phyloP scores from a whole-genome alignment of 2,888 invertebrate species.

The Metacarcinus magister region DNA sequence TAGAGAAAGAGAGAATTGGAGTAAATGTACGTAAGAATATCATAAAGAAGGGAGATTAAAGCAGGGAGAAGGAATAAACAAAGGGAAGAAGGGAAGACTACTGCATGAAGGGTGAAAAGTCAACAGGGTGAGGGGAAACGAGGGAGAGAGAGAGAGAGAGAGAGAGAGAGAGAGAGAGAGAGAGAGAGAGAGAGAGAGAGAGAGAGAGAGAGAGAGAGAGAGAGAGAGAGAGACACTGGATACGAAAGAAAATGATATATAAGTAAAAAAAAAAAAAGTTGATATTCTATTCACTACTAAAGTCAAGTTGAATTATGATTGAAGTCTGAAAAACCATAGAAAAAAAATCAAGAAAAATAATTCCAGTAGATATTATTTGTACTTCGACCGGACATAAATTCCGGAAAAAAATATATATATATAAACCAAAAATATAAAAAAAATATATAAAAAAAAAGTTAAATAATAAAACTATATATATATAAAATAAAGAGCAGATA shows the following conservation, averaged over 20 bases:
- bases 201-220: not conserved
- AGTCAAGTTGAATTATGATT: no score
- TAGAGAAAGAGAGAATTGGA: not conserved
- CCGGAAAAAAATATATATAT: not conserved
- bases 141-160: not conserved
- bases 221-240: not conserved
- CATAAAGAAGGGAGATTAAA: not conserved
- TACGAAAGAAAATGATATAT: not conserved
- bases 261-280: no score
- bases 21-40: not conserved
- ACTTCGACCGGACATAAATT: not conserved
- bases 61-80: not conserved
- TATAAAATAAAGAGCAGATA: not conserved
- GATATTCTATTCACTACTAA: no score
- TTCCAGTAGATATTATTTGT: not conserved
- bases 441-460: not conserved
- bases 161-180: constrained; percentile 38
- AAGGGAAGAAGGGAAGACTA: not conserved
- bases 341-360: no score
- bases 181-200: constrained; percentile 12
- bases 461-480: not conserved
- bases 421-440: not conserved
- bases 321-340: no score
- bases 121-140: not conserved
- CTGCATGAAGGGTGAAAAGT: not conserved